These are phyloP conservation scores for Luidia sarsii DNA, from an alignment of 53 echinoderm and acorn worm genomes.

Conservation along the genomic window DNA sequence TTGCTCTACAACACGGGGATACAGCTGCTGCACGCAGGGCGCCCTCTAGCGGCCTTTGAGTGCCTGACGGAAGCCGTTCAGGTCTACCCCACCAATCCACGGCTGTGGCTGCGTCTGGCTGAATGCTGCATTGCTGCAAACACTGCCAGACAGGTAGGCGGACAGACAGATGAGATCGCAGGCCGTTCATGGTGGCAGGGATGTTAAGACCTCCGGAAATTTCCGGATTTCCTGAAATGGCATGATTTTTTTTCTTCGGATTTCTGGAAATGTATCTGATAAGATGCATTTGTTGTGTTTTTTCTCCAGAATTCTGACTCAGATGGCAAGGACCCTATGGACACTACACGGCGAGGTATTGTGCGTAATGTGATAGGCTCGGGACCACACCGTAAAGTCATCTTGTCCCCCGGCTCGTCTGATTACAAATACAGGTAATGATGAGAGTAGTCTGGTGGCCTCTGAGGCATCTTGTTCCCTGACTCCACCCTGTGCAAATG, in stretches of 20 bases:
- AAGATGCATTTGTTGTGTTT: background rate
- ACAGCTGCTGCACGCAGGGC: conserved; percentile 86
- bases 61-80: conserved; percentile 96
- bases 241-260: too few species aligned
- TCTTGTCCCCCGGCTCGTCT: conserved; percentile 71
- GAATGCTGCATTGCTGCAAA: conserved; percentile 97
- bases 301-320: conserved; percentile 64
- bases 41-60: conserved; percentile 95
- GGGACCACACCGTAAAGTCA: conserved; percentile 86
- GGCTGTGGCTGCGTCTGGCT: conserved; percentile 93
- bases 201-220: too few species aligned
- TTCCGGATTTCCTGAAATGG: too few species aligned
- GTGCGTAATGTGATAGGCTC: conserved; percentile 82
- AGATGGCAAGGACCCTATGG: conserved; percentile 65
- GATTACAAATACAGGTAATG: conserved; percentile 80
- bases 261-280: too few species aligned
- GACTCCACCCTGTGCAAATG: too few species aligned
- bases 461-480: too few species aligned
- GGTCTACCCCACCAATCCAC: conserved; percentile 90
- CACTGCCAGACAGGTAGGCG: conserved; percentile 43
- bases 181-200: too few species aligned
- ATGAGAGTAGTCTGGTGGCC: conserved; percentile 6
- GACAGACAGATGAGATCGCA: too few species aligned
- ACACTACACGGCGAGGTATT: conserved; percentile 67
- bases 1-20: conserved; percentile 95